Evolutionary conservation across 2,113 vertebrate species (phyloP).

Genomic region (Macrotus californicus): DNA sequence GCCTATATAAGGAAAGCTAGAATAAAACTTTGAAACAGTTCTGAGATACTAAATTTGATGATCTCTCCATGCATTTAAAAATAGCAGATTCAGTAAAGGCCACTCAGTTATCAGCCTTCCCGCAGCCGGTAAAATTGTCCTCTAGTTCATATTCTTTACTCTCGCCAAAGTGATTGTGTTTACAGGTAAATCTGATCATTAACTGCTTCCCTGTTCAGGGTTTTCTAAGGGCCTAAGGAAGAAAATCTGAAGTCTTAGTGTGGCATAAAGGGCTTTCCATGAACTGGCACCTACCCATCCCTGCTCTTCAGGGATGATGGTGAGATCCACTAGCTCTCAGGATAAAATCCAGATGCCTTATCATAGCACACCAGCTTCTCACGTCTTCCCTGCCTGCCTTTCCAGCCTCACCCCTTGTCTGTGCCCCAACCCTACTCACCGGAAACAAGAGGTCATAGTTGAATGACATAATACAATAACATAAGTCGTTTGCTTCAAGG

Average conservation of each 20-base stretch:
- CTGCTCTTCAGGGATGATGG: neutral
- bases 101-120: neutral
- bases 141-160: neutral
- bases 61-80: neutral
- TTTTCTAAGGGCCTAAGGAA: neutral
- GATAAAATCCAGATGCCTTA: neutral
- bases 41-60: neutral
- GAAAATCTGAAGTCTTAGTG: neutral
- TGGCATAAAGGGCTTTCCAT: neutral
- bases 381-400: neutral
- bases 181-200: neutral
- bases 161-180: neutral
- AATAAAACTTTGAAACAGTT: neutral
- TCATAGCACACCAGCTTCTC: no score
- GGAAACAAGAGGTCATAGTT: neutral
- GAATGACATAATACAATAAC: neutral
- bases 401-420: neutral
- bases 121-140: neutral
- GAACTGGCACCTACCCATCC: no score
- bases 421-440: neutral
- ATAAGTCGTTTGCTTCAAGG: neutral
- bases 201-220: neutral
- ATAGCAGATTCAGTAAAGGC: neutral
- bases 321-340: neutral
- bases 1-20: neutral